phyloP scores from a whole-genome alignment of 2,888 invertebrate genomes.

The Sphinx pinastri region DNA sequence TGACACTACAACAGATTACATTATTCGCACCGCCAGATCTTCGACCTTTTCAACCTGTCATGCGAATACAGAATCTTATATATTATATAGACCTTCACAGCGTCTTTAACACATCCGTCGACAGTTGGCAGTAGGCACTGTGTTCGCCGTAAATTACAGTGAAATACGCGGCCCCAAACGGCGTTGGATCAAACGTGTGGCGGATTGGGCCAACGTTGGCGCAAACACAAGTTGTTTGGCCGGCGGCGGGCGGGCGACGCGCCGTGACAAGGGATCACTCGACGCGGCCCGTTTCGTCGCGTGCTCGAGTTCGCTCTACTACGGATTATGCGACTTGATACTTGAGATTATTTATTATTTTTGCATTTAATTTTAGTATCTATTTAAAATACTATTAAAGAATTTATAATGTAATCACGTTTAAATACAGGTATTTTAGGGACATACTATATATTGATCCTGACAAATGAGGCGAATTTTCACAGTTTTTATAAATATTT shows the following conservation, averaged over 20 bases:
- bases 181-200: constrained; percentile 31
- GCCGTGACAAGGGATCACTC: constrained; percentile 49
- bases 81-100: constrained; percentile 16
- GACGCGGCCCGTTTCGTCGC: constrained; percentile 52
- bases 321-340: constrained; percentile 39
- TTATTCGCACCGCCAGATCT: constrained; percentile 9
- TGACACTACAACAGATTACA: constrained; percentile 35
- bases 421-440: too few relatives aligned
- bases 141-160: constrained; percentile 20
- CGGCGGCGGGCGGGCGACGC: constrained; percentile 22
- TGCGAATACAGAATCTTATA: constrained; percentile 10
- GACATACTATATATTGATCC: too few relatives aligned
- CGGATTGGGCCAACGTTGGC: constrained; percentile 23
- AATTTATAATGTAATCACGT: too few relatives aligned
- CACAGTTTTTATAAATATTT: too few relatives aligned
- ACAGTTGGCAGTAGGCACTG: constrained; percentile 5
- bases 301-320: constrained; percentile 41
- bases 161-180: constrained; percentile 13
- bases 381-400: too few relatives aligned
- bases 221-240: constrained; percentile 28
- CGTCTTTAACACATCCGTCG: constrained; percentile 4
- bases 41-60: constrained; percentile 14
- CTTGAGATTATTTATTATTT: constrained; percentile 21
- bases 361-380: background rate
- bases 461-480: too few relatives aligned